A percentile compares a stretch with the other conserved stretches of the same genome.
Conservation (phyloP, 2,888 invertebrate genomes). For the Furcula furcula region DNA sequence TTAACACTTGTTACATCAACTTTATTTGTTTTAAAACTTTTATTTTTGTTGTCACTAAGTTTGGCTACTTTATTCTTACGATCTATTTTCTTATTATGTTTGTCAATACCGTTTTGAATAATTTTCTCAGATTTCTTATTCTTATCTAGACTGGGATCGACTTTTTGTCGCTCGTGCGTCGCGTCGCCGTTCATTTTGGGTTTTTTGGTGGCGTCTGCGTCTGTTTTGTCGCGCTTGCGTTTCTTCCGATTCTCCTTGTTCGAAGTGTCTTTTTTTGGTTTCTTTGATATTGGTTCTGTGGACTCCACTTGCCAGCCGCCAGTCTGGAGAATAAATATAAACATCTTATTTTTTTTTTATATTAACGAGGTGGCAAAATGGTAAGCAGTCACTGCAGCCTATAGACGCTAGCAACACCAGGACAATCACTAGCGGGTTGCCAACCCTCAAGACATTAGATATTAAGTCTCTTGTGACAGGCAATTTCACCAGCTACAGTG, state of each 20-base stretch:
- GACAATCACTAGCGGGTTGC: too few relatives aligned
- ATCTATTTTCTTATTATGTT: constrained; percentile 10
- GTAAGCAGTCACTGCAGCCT: too few relatives aligned
- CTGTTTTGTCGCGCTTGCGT: constrained; percentile 16
- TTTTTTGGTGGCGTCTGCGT: not conserved
- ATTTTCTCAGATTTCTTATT: constrained; percentile 22
- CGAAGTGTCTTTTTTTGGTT: constrained; percentile 34
- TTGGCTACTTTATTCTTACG: constrained; percentile 8
- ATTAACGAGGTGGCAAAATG: too few relatives aligned
- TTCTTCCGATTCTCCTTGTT: constrained; percentile 48
- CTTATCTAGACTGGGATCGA: constrained; percentile 1
- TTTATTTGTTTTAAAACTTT: not conserved
- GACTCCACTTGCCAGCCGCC: constrained; percentile 56
- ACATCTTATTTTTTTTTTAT: too few relatives aligned
- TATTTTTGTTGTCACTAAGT: constrained; percentile 9
- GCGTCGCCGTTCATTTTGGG: constrained; percentile 6
- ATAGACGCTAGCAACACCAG: too few relatives aligned
- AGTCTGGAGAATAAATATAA: constrained; percentile 37
- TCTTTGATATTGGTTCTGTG: constrained; percentile 27
- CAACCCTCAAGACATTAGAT: too few relatives aligned
- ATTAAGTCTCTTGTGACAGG: too few relatives aligned
- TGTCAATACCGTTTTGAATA: constrained; percentile 26
- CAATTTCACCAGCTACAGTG: too few relatives aligned
- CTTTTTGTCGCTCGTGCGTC: constrained; percentile 12
- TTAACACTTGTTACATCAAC: too few relatives aligned